phyloP scores from a whole-genome alignment of 2,888 invertebrate genomes.

The Lasioglossum vierecki region DNA sequence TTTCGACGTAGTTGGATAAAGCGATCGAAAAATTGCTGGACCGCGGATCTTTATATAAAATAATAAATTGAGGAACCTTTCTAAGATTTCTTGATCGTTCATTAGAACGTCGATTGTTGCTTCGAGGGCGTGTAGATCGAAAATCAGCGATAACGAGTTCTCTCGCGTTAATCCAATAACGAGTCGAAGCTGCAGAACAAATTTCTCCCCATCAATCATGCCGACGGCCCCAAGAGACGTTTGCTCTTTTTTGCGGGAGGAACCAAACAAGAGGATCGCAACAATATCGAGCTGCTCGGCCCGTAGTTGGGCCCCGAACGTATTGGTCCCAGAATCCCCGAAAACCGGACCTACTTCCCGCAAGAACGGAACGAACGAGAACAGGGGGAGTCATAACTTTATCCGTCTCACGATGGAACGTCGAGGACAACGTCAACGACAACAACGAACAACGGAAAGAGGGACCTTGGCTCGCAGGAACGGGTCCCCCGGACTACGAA shows the following conservation, averaged over 20 bases:
- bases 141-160: constrained; percentile 36
- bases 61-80: not conserved
- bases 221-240: constrained; percentile 13
- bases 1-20: not conserved
- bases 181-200: constrained; percentile 30
- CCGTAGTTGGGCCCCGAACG: constrained; percentile 12
- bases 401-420: constrained; percentile 63
- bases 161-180: constrained; percentile 51
- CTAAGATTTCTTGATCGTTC: not conserved
- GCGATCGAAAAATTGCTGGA: not conserved
- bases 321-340: constrained; percentile 19
- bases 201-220: constrained; percentile 46
- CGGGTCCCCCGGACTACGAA: constrained; percentile 1
- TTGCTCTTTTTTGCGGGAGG: constrained; percentile 42
- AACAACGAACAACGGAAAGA: constrained; percentile 36
- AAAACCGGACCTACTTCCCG: constrained; percentile 27
- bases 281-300: constrained; percentile 18
- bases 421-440: constrained; percentile 59
- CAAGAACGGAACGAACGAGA: constrained; percentile 54
- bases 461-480: not conserved
- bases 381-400: constrained; percentile 73
- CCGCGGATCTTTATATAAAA: not conserved
- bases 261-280: constrained; percentile 30
- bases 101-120: not conserved
- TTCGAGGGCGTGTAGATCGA: not conserved